A percentile compares a stretch with the other conserved stretches of the same genome.
Conservation (phyloP, 2,888 invertebrate genomes). For the Cephalotes varians region DNA sequence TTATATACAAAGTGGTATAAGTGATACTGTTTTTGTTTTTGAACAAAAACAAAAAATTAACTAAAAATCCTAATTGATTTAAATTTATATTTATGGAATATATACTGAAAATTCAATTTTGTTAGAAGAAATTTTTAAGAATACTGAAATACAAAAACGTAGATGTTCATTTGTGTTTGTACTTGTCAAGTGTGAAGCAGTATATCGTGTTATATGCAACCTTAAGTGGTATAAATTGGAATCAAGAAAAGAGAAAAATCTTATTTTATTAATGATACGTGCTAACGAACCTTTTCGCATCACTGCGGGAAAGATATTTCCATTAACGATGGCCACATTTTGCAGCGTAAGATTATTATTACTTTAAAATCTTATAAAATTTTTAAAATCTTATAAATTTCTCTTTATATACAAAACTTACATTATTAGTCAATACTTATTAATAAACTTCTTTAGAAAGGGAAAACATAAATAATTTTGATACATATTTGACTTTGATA, state of each 20-base stretch:
- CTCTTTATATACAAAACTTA: neutral
- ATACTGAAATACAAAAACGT: neutral
- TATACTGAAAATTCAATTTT: neutral
- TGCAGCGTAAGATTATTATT: constrained; percentile 58
- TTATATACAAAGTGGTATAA: no score
- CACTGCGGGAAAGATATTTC: constrained; percentile 65
- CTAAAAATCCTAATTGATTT: neutral
- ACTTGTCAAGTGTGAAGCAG: neutral
- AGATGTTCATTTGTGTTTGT: neutral
- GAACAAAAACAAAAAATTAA: no score
- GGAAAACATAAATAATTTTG: neutral
- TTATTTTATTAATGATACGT: constrained; percentile 20
- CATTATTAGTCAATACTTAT: neutral
- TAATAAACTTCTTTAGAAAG: neutral
- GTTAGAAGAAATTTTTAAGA: neutral
- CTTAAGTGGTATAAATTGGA: constrained; percentile 10
- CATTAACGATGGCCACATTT: constrained; percentile 61
- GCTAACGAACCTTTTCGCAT: constrained; percentile 50
- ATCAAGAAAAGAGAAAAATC: neutral
- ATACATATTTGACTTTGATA: neutral
- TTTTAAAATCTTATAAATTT: no score
- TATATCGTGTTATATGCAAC: neutral
- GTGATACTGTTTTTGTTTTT: no score
- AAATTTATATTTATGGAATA: neutral
- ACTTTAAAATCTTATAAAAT: neutral